A percentile compares a stretch with the other conserved stretches of the same genome.
Conservation (phyloP, 1,140 invertebrate genomes). For the Drosophila carrolli region DNA sequence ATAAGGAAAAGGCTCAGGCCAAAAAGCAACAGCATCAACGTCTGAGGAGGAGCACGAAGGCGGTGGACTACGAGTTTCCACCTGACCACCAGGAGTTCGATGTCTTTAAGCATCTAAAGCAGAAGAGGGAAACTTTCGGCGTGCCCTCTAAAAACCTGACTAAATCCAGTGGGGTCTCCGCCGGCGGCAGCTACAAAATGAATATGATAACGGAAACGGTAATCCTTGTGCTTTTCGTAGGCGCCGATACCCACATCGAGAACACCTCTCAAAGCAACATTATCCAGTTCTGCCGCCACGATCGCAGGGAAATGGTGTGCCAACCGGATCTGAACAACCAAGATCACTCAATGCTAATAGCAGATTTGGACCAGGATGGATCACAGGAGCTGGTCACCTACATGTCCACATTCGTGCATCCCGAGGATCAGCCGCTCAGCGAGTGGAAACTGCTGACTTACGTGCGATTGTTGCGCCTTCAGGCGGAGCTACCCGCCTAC, state of each 20-base stretch:
- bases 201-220: conserved; percentile 88
- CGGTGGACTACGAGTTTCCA: conserved; percentile 42
- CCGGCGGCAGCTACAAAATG: conserved; percentile 72
- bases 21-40: conserved; percentile 53
- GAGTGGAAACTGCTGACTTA: conserved; percentile 87
- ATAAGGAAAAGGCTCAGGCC: conserved; percentile 56
- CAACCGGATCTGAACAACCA: conserved; percentile 90
- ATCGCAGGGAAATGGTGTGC: conserved; percentile 86
- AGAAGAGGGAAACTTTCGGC: conserved; percentile 62
- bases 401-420: conserved; percentile 87
- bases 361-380: conserved; percentile 90
- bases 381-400: conserved; percentile 91
- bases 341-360: conserved; percentile 88
- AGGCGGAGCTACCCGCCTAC: conserved; percentile 88
- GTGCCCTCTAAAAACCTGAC: conserved; percentile 60
- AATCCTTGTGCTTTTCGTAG: conserved; percentile 91
- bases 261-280: conserved; percentile 91
- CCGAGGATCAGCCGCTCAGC: conserved; percentile 80
- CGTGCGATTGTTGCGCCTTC: conserved; percentile 88
- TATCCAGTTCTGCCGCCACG: conserved; percentile 88
- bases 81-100: conserved; percentile 50
- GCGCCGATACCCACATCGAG: conserved; percentile 89
- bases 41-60: conserved; percentile 18
- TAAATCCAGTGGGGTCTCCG: conserved; percentile 14
- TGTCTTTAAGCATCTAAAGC: conserved; percentile 64